Evolutionary conservation across 2,113 vertebrate genomes (phyloP).

Genomic region (Odocoileus hemionus): DNA sequence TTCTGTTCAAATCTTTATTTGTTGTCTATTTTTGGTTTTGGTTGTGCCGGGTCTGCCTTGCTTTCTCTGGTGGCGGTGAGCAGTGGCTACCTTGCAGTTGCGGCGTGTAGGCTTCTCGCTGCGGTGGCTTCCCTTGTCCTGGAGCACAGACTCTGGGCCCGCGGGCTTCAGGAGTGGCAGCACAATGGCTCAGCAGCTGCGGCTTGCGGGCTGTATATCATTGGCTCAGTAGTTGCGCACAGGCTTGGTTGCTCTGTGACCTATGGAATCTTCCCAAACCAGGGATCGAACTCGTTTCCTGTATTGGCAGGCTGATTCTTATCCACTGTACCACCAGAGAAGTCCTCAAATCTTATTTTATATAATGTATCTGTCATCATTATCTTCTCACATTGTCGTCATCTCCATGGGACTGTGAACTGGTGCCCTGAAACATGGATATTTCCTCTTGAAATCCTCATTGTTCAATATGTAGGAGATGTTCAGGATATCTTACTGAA

Average conservation of each 20-base stretch:
- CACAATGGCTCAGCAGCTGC: not conserved
- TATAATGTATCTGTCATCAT: not conserved
- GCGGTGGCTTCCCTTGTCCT: not conserved
- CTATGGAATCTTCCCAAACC: not conserved
- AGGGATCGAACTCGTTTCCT: not conserved
- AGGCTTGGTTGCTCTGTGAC: not conserved
- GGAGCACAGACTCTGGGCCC: not conserved
- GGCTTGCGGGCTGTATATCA: not conserved
- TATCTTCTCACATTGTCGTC: not conserved
- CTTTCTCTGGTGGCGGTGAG: not conserved
- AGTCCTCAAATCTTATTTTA: not conserved
- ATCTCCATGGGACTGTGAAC: not conserved
- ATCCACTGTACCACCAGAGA: not conserved
- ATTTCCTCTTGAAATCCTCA: not conserved
- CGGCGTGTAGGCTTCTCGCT: fast-evolving
- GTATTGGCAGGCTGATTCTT: not conserved
- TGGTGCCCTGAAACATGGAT: not conserved
- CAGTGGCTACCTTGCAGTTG: not conserved
- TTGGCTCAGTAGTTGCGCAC: not conserved
- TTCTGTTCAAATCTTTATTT: not conserved
- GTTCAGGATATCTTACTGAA: not conserved
- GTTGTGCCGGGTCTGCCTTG: not conserved
- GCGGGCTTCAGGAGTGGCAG: fast-evolving
- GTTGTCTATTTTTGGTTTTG: not conserved
- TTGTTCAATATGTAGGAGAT: not conserved